phyloP scores from a whole-genome alignment of 2,113 vertebrate genomes.

The Microcebus murinus region DNA sequence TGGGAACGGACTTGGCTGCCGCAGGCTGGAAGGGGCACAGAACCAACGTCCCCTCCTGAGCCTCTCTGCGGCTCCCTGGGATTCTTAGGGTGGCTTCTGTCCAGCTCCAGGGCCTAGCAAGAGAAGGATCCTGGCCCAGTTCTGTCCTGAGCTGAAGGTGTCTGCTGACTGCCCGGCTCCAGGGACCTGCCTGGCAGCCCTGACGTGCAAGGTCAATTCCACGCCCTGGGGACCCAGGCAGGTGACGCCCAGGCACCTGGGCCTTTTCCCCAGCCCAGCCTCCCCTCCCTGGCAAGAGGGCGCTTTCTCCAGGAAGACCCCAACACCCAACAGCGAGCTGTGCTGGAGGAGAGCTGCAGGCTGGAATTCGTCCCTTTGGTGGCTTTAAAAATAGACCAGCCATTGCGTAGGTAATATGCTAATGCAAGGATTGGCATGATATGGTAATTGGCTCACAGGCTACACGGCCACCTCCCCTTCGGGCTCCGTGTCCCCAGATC shows the following conservation, averaged over 20 bases:
- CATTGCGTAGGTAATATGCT: neutral
- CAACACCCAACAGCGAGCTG: rapidly evolving
- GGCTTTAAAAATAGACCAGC: constrained; percentile 53
- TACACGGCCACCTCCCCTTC: neutral
- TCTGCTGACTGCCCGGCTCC: neutral
- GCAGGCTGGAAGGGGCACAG: neutral
- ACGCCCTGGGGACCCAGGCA: rapidly evolving
- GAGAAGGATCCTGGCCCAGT: neutral
- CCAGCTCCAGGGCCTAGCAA: neutral
- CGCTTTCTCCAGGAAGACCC: neutral
- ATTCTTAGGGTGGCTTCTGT: neutral
- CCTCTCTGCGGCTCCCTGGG: neutral
- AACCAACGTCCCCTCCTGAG: too few relatives aligned
- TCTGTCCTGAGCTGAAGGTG: neutral
- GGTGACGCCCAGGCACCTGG: rapidly evolving
- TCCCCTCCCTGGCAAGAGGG: rapidly evolving
- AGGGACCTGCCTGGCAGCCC: neutral
- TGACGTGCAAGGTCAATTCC: rapidly evolving
- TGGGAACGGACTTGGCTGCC: neutral
- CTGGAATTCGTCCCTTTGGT: neutral
- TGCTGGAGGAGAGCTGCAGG: neutral
- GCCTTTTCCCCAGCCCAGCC: neutral
- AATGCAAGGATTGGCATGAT: neutral
- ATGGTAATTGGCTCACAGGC: neutral
- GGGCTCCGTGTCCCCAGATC: neutral